Conservation (phyloP, 2,113 vertebrate species). For the Fregata magnificens region DNA sequence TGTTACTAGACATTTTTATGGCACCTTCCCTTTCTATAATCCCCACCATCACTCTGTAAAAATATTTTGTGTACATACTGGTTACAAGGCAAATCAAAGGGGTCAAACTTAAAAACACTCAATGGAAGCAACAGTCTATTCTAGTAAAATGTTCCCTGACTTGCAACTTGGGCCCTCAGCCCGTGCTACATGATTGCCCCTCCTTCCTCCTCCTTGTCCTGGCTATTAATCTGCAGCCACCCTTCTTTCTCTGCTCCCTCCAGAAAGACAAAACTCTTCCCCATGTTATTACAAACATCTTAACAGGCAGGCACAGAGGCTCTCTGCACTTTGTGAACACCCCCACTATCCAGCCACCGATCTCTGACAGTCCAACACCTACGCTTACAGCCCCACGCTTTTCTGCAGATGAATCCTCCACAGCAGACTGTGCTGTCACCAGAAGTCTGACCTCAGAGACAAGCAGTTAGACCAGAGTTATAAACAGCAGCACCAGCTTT, state of each 20-base stretch:
- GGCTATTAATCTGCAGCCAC: not conserved
- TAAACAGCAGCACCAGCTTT: not conserved
- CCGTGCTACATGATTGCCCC: fast-evolving
- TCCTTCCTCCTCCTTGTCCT: not conserved
- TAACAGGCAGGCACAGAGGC: not conserved
- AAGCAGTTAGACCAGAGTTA: not conserved
- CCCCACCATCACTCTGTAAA: fast-evolving
- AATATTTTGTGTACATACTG: not conserved
- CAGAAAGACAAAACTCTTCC: not conserved
- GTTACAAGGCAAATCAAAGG: not conserved
- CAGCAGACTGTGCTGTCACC: not conserved
- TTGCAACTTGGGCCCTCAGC: not conserved
- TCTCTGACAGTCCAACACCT: not conserved
- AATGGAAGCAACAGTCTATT: not conserved
- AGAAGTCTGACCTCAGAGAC: not conserved
- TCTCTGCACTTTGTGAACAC: not conserved
- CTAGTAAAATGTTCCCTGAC: not conserved
- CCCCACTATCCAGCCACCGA: not conserved
- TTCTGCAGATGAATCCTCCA: not conserved
- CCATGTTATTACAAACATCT: not conserved
- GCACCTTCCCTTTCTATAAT: not conserved
- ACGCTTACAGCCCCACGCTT: fast-evolving
- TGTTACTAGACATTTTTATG: not conserved
- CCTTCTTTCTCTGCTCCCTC: not conserved
- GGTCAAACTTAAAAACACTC: not conserved